Percentiles rank a stretch among this genome's conserved stretches.
phyloP scores from a whole-genome alignment of 1,140 invertebrate genomes.

The Drosophila pandora region DNA sequence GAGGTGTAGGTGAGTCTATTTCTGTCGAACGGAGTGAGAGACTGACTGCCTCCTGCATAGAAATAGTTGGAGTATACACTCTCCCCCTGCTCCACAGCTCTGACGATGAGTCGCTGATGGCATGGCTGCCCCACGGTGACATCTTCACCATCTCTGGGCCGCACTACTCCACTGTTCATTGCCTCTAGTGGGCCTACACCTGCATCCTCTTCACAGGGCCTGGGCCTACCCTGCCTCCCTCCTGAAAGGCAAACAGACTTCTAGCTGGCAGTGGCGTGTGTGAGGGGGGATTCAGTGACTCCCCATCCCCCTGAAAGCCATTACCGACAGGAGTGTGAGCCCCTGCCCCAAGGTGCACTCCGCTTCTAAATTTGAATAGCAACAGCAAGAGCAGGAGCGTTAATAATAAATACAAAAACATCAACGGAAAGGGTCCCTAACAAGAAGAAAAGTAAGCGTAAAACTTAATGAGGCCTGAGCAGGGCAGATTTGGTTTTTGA shows the following conservation, averaged over 20 bases:
- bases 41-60: slow-evolving; percentile 41
- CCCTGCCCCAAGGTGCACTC: slow-evolving; percentile 38
- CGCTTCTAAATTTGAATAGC: slow-evolving; percentile 74
- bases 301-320: slow-evolving; percentile 36
- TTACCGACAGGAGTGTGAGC: background rate
- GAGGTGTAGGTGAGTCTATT: slow-evolving; percentile 8
- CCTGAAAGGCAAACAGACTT: background rate
- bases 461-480: slow-evolving; percentile 74
- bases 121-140: slow-evolving; percentile 50
- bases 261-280: background rate
- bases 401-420: slow-evolving; percentile 58
- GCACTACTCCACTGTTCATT: slow-evolving; percentile 73
- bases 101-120: slow-evolving; percentile 27
- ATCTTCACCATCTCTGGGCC: slow-evolving; percentile 51
- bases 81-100: slow-evolving; percentile 6
- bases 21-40: slow-evolving; percentile 13
- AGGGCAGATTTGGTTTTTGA: slow-evolving; percentile 45
- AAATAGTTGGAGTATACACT: slow-evolving; percentile 8
- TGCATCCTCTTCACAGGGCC: slow-evolving; percentile 27
- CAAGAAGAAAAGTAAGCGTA: slow-evolving; percentile 49
- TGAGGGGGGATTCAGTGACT: background rate
- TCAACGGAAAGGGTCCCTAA: slow-evolving; percentile 7
- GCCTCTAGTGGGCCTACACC: slow-evolving; percentile 61
- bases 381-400: slow-evolving; percentile 33
- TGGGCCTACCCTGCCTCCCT: background rate